A percentile compares a stretch with the other conserved stretches of the same genome.
Conservation (phyloP, 2,797 vertebrate species). For the Odontamblyopus lacepedii region DNA sequence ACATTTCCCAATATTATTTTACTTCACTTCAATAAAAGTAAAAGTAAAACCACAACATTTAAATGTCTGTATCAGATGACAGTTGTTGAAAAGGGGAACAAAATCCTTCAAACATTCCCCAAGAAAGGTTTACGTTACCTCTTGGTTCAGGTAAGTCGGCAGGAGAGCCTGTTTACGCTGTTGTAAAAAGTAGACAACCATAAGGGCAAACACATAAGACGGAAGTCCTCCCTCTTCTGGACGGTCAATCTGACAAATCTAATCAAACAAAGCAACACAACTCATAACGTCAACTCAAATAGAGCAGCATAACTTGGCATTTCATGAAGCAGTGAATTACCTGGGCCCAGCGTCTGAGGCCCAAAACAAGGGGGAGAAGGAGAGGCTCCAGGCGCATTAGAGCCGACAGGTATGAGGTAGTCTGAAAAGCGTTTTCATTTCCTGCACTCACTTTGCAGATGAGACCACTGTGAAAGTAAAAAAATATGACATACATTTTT, state of each 20-base stretch:
- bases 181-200: slow-evolving; percentile 93
- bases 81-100: background rate
- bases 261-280: slow-evolving; percentile 23
- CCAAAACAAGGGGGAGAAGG: slow-evolving; percentile 83
- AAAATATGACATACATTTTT: background rate
- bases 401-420: slow-evolving; percentile 84
- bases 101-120: background rate
- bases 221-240: slow-evolving; percentile 92
- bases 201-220: slow-evolving; percentile 86
- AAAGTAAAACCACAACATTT: background rate
- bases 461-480: slow-evolving; percentile 79
- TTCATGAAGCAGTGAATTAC: slow-evolving; percentile 60
- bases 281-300: background rate
- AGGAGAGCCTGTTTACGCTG: slow-evolving; percentile 88
- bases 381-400: slow-evolving; percentile 78
- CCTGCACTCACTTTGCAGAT: slow-evolving; percentile 94
- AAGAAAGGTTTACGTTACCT: slow-evolving; percentile 65
- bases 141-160: slow-evolving; percentile 88
- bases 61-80: background rate
- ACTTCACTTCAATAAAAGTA: background rate
- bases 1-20: background rate
- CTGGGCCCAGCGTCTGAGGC: slow-evolving; percentile 89
- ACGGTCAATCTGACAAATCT: slow-evolving; percentile 89
- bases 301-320: background rate
- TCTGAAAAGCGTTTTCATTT: slow-evolving; percentile 90